Evolutionary conservation across 2,888 invertebrate species (phyloP), one percentile per base, ranked within the genome.

Genomic region (Tiphia femorata): DNA sequence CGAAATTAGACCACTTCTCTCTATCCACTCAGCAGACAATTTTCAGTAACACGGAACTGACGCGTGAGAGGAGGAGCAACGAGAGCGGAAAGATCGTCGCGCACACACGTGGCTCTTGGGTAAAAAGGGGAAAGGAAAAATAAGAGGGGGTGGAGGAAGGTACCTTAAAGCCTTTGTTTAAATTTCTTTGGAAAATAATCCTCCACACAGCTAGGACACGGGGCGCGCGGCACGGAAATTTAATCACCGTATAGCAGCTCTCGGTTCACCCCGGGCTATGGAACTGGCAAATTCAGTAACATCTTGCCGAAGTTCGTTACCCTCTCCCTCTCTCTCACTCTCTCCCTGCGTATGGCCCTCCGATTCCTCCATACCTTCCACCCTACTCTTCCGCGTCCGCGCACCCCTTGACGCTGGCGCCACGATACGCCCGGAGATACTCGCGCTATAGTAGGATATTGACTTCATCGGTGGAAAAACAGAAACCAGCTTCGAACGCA

Each of bases 401-500:
- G n/a, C 33, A 12, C 33, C 30, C 30, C 33, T 8, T n/a, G n/a
- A n/a, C n/a, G n/a, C n/a, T n/a, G n/a, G n/a, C n/a, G n/a, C n/a
- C n/a, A n/a, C n/a, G n/a, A n/a, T n/a, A n/a, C n/a, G n/a, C n/a
- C n/a, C n/a, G n/a, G n/a, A n/a, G n/a, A n/a, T n/a, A 44, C 49
- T 61, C 57, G 53, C 47, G 43, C 60, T 49, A 58, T 65, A 58
- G 69, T 61, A 63, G n/a, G n/a, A 73, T 69, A 69, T 74, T 66
- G 70, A 73, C 67, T 72, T 71, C 68, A 67, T 67, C 68, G 12
- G 69, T 69, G 71, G 68, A 70, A 75, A 72, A 74, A 70, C 70
- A 61, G 66, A 70, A 72, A 67, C 51, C 60, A 52, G 67, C 64
- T 70, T 51, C 53, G 51, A 70, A 70, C 67, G 70, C 67, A 71